Evolutionary conservation across 2,113 vertebrate species (phyloP).

Genomic region (Caretta caretta): DNA sequence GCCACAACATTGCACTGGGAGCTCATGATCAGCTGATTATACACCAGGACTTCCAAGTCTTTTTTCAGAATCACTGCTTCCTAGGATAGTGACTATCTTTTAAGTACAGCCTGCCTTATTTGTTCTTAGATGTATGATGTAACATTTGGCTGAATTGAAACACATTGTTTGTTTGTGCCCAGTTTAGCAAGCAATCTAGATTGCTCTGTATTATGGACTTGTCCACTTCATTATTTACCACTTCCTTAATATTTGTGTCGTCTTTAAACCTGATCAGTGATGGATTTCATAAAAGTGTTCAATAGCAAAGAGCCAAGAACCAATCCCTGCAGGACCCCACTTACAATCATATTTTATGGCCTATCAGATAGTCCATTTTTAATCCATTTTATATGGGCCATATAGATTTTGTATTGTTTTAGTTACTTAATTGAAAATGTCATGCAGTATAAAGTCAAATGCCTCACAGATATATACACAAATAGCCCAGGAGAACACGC

Average conservation of each 20-base stretch:
- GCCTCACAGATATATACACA: too few relatives aligned
- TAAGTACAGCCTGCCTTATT: neutral
- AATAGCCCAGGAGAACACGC: too few relatives aligned
- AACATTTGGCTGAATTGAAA: neutral
- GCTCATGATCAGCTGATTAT: neutral
- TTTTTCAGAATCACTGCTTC: neutral
- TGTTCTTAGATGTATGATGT: neutral
- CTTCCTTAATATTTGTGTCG: neutral
- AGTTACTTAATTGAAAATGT: too few relatives aligned
- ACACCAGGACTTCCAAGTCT: neutral
- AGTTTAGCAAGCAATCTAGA: neutral
- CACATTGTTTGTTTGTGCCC: neutral
- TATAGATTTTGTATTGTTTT: too few relatives aligned
- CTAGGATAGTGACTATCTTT: neutral
- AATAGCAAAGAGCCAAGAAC: neutral
- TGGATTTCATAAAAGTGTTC: neutral
- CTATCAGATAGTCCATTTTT: too few relatives aligned
- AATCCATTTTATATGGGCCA: too few relatives aligned
- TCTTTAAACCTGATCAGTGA: neutral
- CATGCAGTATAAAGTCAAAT: too few relatives aligned
- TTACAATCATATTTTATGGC: neutral
- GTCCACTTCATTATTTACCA: neutral
- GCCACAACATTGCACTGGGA: neutral
- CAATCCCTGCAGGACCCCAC: neutral
- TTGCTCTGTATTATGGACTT: too few relatives aligned